phyloP scores from a whole-genome alignment of 2,888 invertebrate species.

The Linyphia triangularis region DNA sequence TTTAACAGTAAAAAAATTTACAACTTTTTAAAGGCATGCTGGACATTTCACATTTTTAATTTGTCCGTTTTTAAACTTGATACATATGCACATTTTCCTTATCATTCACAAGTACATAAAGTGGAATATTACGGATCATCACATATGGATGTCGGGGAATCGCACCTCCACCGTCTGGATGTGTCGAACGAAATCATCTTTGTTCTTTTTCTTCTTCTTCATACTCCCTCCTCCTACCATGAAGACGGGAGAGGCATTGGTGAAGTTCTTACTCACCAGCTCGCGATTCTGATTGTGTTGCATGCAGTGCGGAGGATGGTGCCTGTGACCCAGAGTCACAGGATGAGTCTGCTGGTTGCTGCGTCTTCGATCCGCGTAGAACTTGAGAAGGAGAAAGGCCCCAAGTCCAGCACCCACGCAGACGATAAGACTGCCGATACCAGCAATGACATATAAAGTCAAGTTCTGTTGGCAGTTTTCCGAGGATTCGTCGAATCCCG shows the following conservation, averaged over 20 bases:
- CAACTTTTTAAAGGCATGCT: too few species aligned
- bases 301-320: conserved; percentile 56
- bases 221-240: conserved; percentile 58
- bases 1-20: too few species aligned
- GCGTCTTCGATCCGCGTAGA: conserved; percentile 40
- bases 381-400: conserved; percentile 49
- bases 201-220: conserved; percentile 68
- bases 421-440: conserved; percentile 30
- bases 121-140: conserved; percentile 17
- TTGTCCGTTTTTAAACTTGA: not conserved
- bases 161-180: conserved; percentile 71
- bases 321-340: conserved; percentile 34
- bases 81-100: not conserved
- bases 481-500: conserved; percentile 84
- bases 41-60: too few species aligned
- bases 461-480: conserved; percentile 80
- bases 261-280: conserved; percentile 58
- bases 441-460: conserved; percentile 72
- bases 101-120: not conserved
- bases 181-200: conserved; percentile 69
- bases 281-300: conserved; percentile 68
- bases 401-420: conserved; percentile 30
- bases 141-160: conserved; percentile 69
- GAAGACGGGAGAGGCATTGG: conserved; percentile 57
- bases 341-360: conserved; percentile 64